Percentiles rank a stretch among this genome's conserved stretches.
Evolutionary conservation across 2,113 vertebrate species (phyloP).

Genomic region (Sinocyclocheilus grahami): DNA sequence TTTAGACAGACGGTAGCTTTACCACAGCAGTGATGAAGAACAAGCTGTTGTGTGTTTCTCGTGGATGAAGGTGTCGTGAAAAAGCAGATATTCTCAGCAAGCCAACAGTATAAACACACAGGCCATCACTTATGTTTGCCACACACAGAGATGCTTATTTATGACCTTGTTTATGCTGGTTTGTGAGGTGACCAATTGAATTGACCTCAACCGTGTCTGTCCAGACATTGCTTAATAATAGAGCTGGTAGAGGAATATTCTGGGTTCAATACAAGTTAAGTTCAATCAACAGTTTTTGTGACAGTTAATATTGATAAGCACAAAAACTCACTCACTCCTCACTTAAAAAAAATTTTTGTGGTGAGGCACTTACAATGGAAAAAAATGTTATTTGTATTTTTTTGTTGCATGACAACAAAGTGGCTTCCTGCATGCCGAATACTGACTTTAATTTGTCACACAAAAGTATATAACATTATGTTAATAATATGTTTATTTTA

Average conservation of each 20-base stretch:
- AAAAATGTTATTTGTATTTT: no score
- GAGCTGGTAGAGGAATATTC: background rate
- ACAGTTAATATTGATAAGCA: background rate
- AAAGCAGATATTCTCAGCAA: background rate
- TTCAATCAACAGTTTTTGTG: background rate
- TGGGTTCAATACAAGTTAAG: background rate
- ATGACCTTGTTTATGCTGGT: slow-evolving; percentile 25
- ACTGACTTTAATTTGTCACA: background rate
- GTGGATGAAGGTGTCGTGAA: slow-evolving; percentile 26
- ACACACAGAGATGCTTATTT: slow-evolving; percentile 22
- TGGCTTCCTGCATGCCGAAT: background rate
- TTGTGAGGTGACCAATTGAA: background rate
- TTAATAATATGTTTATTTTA: background rate
- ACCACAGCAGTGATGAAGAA: background rate
- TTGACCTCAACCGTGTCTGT: background rate
- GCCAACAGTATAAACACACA: background rate
- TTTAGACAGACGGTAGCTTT: background rate
- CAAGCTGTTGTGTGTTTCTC: slow-evolving; percentile 21
- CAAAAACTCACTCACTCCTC: background rate
- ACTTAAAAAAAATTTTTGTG: no score
- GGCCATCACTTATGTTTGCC: background rate
- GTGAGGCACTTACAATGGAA: background rate
- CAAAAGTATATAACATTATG: background rate
- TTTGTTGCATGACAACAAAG: background rate
- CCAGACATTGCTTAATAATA: background rate